phyloP scores from a whole-genome alignment of 2,888 invertebrate genomes.

The Idaea aversata region DNA sequence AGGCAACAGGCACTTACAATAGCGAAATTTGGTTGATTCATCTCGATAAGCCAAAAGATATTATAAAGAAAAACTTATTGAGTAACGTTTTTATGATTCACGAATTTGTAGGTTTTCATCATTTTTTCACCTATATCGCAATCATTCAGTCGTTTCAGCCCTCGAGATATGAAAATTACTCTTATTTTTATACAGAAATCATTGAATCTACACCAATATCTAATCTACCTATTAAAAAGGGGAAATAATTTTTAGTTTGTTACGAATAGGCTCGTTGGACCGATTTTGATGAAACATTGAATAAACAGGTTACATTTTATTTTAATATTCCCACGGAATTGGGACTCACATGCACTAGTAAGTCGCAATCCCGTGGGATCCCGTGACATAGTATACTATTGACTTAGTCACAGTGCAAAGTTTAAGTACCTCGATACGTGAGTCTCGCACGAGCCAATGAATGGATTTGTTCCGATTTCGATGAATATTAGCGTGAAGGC shows the following conservation, averaged over 20 bases:
- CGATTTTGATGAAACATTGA: too few relatives aligned
- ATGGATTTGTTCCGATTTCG: conserved; percentile 30
- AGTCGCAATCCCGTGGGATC: too few relatives aligned
- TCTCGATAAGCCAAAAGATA: not conserved
- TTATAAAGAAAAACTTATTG: not conserved
- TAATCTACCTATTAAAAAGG: not conserved
- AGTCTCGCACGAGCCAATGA: conserved; percentile 21
- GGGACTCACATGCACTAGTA: too few relatives aligned
- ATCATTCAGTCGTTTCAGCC: not conserved
- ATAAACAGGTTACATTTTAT: too few relatives aligned
- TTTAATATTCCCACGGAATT: too few relatives aligned
- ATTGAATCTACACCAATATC: not conserved
- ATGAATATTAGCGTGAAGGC: conserved; percentile 16
- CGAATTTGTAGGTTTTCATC: not conserved
- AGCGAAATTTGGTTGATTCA: not conserved
- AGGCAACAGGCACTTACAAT: not conserved
- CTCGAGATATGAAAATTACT: not conserved
- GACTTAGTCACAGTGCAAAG: not conserved
- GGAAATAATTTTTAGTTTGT: not conserved
- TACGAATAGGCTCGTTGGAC: too few relatives aligned
- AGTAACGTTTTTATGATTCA: not conserved
- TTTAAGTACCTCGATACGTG: not conserved
- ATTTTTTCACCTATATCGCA: not conserved
- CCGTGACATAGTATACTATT: too few relatives aligned
- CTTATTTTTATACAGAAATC: not conserved